Conservation (phyloP, 2,797 vertebrate genomes). For the Ptychadena robeensis region DNA sequence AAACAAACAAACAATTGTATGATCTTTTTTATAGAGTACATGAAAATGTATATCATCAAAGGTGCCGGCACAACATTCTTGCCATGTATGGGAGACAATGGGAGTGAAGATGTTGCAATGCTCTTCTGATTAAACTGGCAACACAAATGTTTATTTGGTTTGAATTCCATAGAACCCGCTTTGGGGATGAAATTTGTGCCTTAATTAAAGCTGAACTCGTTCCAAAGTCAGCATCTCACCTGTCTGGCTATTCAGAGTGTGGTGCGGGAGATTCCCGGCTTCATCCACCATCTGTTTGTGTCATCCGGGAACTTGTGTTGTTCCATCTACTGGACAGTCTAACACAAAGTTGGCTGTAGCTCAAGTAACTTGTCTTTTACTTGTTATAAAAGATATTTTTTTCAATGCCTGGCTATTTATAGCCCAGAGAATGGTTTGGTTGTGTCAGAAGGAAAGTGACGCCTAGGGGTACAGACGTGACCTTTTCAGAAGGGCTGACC, state of each 20-base stretch:
- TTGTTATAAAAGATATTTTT: not conserved
- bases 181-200: no score
- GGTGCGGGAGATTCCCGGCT: not conserved
- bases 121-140: no score
- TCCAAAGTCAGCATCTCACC: not conserved
- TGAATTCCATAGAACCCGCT: not conserved
- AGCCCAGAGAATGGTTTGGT: not conserved
- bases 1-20: no score
- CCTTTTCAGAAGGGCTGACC: constrained; percentile 2
- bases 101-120: no score
- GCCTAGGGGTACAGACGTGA: constrained; percentile 27
- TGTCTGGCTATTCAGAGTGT: not conserved
- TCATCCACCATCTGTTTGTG: not conserved
- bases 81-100: no score
- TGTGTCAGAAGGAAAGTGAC: constrained; percentile 11
- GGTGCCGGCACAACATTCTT: no score
- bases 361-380: constrained; percentile 11
- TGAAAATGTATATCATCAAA: no score
- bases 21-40: no score
- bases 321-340: constrained; percentile 20
- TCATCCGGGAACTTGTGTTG: not conserved
- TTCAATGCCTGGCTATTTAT: not conserved
- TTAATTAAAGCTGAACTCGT: not conserved
- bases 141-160: not conserved
- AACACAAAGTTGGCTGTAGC: not conserved